Evolutionary conservation across 2,888 invertebrate genomes (phyloP), one percentile per base, ranked within the genome.

Genomic region (Isotomurus palustris): DNA sequence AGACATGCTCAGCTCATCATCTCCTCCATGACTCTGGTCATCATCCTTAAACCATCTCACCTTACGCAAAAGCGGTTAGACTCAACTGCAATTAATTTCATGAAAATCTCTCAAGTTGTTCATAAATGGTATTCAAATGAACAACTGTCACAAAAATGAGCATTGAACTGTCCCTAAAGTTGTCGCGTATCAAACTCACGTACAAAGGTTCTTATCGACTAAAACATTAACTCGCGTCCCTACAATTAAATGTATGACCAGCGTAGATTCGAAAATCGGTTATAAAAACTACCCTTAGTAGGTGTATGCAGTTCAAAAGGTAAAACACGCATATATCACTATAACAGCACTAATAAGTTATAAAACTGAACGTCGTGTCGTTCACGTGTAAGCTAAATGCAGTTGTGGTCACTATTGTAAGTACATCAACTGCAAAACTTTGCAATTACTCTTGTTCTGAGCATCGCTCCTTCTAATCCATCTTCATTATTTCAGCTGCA

Each of bases 351-450:
- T 2, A 25, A 36, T 51, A 40, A 35, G 25, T 38, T 21, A 51
- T 35, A 38, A 36, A 51, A 51, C 21, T 27, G 40, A 21, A 32
- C 53, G 40, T 56, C 53, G 40, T 53, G 48, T 47, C 53, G 47
- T 58, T 48, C 48, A 48, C 48, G n/a, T n/a, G n/a, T n/a, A n/a
- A n/a, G 41, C 56, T 38, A 38, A 38, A 38, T 38, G 38, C 38
- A 38, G 38, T 38, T 5, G 38, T 5, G 14, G 38, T 38, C 19
- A 38, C 5, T 38, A 38, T 38, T n/a, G n/a, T n/a, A n/a, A n/a
- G 5, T 38, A 38, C 5, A 17, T 38, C n/a, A 38, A 38, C n/a
- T 14, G 38, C 14, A 38, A n/a, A n/a, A n/a, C n/a, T n/a, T n/a
- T n/a, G n/a, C n/a, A n/a, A n/a, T n/a, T n/a, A n/a, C n/a, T n/a